Base-by-base conservation (phyloP, 37 sponge, comb jelly and placozoan species). In the Halichondria panicea region DNA sequence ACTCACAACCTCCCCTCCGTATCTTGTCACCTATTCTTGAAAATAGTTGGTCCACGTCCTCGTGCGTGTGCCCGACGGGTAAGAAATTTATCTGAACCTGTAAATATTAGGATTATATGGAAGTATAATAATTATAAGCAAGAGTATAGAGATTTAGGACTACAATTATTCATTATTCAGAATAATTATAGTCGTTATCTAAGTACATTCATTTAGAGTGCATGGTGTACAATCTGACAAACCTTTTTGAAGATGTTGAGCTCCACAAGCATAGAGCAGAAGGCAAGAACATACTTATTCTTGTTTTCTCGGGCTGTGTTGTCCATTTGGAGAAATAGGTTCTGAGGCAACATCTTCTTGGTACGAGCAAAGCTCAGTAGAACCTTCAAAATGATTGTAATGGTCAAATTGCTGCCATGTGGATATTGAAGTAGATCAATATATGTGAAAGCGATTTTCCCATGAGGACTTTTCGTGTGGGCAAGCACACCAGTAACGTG, bases 51-150 rank as follows among this genome's bases (percentile, higher is more conserved):
- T 80, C 81, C 4, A 70, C 63, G 59, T 80, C 81, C 61, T 70
- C 72, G 22, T 80, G 71, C 4, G 81, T 80, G 50, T 70, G 81
- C 31, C 79, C 79, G n/a, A 78, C 79, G 33, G 79, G 79, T 28
- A 78, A 42, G 35, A 78, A 78, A 39, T 78, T 78, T 31, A 78
- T 43, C 31, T 24, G 63, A 38, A 78, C 59, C 79, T 78, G 38
- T 28, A 30, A 41, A 43, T 4, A 30, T 69, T 24, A 41, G 9
- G 9, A 61, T 22, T 31, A 9, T 61, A 61, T 18, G 9, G 18
- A 22, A 61, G 32, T 22, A 61, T 36, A 25, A 36, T 66, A n/a
- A n/a, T n/a, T n/a, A n/a, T n/a, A n/a, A n/a, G n/a, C n/a, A n/a
- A n/a, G n/a, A n/a, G n/a, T n/a, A n/a, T n/a, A n/a, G n/a, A n/a